Base-by-base conservation (phyloP, 2,113 vertebrate genomes). In the Pomatorhinus ruficollis region DNA sequence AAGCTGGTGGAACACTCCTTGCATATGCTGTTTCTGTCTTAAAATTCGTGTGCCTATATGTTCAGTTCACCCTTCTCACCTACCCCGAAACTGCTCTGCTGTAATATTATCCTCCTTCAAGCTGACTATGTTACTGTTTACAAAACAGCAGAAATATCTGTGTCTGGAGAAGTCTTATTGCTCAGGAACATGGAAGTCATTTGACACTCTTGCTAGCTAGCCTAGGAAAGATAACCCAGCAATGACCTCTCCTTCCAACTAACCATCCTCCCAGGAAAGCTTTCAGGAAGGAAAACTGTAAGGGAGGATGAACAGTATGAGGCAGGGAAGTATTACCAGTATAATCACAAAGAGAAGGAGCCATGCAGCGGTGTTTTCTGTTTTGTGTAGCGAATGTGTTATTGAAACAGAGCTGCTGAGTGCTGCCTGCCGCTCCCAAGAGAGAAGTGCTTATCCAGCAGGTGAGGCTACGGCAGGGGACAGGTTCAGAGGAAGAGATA, bases 141-240 rank as follows among this genome's bases (percentile, higher is more conserved):
- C 39, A 35, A 91, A 93, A 76, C 59, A 91, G 47, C 16, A 83
- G 50, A 79, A 83, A 57, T 35, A 72, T 47, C 12, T 45, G 16
- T 59, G 63, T 37, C 49, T 69, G 63, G 33, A 83, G 70, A 90
- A 56, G 30, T 23, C 61, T 66, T 83, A 37, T 45, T 61, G 28
- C 54, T 93, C 57, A 80, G 69, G 25, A 94, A 23, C 35, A 61
- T 59, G 31, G 53, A 87, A 91, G 23, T 68, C 10, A 49, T 79
- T 79, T 93, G 89, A 89, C 90, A 79, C 15, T 72, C 57, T 85
- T 85, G 17, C n/a, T 80, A 77, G 27, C 11, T 72, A 85, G 59
- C 30, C 63, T 39, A 42, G 31, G 70, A 65, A 90, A 87, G n/a
- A 94, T 68, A 93, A 85, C 25, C 49, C 61, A 87, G 35, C 45